Conservation (phyloP, 2,888 invertebrate species). For the Dryobotodes eremita region DNA sequence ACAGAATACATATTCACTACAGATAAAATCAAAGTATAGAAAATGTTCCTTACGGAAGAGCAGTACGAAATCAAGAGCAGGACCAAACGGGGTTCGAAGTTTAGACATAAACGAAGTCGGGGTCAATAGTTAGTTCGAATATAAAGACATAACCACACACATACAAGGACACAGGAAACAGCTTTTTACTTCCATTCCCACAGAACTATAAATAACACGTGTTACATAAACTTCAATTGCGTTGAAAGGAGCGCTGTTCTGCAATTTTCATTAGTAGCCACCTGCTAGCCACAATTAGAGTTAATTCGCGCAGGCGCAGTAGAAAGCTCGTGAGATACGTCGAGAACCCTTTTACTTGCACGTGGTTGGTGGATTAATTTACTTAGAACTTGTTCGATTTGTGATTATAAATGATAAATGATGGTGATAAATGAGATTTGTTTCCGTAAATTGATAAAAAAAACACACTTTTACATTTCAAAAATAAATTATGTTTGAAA, state of each 20-base stretch:
- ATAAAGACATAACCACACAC: not conserved
- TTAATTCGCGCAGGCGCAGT: slow-evolving; percentile 65
- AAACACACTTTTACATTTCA: too few species aligned
- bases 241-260: slow-evolving; percentile 61
- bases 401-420: slow-evolving; percentile 10
- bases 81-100: not conserved
- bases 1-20: too few species aligned
- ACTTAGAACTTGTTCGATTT: slow-evolving; percentile 29
- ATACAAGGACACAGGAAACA: slow-evolving; percentile 38
- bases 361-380: slow-evolving; percentile 35
- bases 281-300: slow-evolving; percentile 71
- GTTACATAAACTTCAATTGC: slow-evolving; percentile 59
- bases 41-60: not conserved
- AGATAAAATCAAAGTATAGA: not conserved
- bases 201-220: slow-evolving; percentile 42
- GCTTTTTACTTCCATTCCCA: slow-evolving; percentile 38
- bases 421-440: not conserved
- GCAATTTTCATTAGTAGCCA: slow-evolving; percentile 68
- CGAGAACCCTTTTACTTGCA: slow-evolving; percentile 60
- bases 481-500: not conserved
- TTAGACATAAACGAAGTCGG: not conserved
- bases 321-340: slow-evolving; percentile 74
- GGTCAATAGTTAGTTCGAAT: not conserved
- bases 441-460: not conserved
- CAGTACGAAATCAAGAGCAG: not conserved